phyloP scores from a whole-genome alignment of 2,888 invertebrate species.

The Habroteleia sp. region DNA sequence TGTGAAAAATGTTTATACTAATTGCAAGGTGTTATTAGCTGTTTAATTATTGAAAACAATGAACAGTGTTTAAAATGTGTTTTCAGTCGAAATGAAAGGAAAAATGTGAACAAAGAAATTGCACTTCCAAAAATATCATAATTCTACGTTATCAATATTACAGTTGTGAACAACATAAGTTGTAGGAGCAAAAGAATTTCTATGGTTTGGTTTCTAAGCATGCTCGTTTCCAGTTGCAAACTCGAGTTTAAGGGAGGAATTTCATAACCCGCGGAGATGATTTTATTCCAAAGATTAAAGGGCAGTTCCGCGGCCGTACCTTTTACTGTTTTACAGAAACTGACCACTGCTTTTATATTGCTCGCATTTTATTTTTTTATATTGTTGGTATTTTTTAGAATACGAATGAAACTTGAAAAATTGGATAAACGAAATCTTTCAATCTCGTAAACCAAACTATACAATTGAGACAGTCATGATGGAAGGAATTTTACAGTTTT shows the following conservation, averaged over 20 bases:
- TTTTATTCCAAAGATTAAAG: conserved; percentile 60
- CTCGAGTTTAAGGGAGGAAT: conserved; percentile 14
- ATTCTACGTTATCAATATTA: neutral
- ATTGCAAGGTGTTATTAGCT: too few species aligned
- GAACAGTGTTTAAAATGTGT: too few species aligned
- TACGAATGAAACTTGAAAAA: conserved; percentile 23
- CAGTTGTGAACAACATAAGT: conserved; percentile 10
- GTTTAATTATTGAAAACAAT: too few species aligned
- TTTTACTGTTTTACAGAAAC: conserved; percentile 55
- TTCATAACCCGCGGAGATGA: conserved; percentile 42
- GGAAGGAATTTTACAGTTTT: conserved; percentile 38
- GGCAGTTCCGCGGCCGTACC: conserved; percentile 35
- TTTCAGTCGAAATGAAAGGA: too few species aligned
- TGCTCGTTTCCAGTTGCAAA: conserved; percentile 5
- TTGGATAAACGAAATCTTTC: conserved; percentile 4
- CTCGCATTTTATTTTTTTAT: conserved; percentile 44
- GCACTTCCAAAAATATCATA: too few species aligned
- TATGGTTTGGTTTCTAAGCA: conserved; percentile 7
- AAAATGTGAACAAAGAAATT: too few species aligned
- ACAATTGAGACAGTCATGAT: conserved; percentile 44
- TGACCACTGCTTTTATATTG: conserved; percentile 34
- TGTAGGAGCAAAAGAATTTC: conserved; percentile 9
- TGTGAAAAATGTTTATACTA: too few species aligned
- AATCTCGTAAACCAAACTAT: conserved; percentile 28
- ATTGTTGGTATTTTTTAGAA: conserved; percentile 35